Base-by-base conservation (phyloP, 1,140 invertebrate genomes). In the Ceratina australensis region DNA sequence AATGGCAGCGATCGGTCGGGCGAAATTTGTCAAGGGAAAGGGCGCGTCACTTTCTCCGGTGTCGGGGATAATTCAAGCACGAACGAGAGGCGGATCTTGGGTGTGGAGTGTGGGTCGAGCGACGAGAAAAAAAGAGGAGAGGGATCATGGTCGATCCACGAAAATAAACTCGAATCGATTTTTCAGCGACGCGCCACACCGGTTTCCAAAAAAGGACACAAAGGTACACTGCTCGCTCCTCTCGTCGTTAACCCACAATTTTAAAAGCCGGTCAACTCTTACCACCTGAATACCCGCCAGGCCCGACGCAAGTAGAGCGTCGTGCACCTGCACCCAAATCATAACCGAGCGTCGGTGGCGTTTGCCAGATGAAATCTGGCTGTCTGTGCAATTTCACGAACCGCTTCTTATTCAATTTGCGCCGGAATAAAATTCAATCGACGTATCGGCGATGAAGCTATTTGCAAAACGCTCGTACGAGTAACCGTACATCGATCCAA, bases 151-250 rank as follows among this genome's bases (percentile, higher is more conserved):
- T 33, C 42, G 24, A 5, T 28, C 20, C 24, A 67, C 26, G 57
- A 82, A 82, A 83, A 82, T 78, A 78, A 42, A 82, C 68, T 57
- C 57, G 59, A 65, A 69, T 78, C 74, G 22, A 72, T 71, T 77
- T 77, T 77, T 77, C 24, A 20, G 12, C 52, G 42, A 47, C 26
- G 56, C 50, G 18, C 54, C n/a, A 47, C n/a, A 10, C 52, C 16
- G 65, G 64, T 83, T 83, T 84, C 82, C 82, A 80, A 84, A 84
- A 84, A 84, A 83, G 82, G 82, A 64, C 52, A 71, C 42, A 83
- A 83, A 83, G 68, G 33, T 61, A 56, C 56, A 24, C n/a, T 42
- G 65, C 50, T 13, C 22, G 12, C 13, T 24, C 8, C 16, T 20
- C 49, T 5, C 20, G 33, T 72, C 64, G 80, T 83, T 83, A 83